These are phyloP conservation scores for Dolichallabes microphthalmus DNA, from an alignment of 2,113 vertebrate genomes.

Conservation along the genomic window DNA sequence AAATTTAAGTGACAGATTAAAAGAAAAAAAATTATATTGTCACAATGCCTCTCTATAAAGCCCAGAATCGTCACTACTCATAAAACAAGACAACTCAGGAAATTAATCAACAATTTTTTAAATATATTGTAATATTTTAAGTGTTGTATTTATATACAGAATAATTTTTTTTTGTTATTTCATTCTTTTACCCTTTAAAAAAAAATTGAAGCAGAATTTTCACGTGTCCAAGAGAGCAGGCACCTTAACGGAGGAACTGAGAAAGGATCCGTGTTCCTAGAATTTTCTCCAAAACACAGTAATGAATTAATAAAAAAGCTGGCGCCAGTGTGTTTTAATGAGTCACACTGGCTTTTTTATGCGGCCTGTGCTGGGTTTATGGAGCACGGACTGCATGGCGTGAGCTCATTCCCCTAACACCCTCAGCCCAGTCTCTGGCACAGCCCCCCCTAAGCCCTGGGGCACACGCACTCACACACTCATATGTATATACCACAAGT, in stretches of 20 bases:
- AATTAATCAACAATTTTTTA: background rate
- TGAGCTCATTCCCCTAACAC: constrained; percentile 72
- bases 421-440: constrained; percentile 46
- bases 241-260: constrained; percentile 54
- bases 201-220: background rate
- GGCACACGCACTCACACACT: constrained; percentile 22
- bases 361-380: constrained; percentile 73
- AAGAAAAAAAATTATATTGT: no score
- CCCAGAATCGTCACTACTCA: background rate
- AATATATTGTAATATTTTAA: background rate
- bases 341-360: constrained; percentile 75
- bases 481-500: constrained; percentile 20
- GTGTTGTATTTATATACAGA: background rate
- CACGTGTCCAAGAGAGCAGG: background rate
- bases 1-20: background rate
- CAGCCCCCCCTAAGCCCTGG: constrained; percentile 28
- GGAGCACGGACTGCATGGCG: constrained; percentile 53
- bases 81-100: background rate
- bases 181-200: background rate
- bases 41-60: no score
- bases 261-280: constrained; percentile 55
- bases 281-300: constrained; percentile 66
- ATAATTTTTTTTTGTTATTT: background rate
- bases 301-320: constrained; percentile 75
- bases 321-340: constrained; percentile 77